Conservation (phyloP, 2,113 vertebrate genomes). For the Ictalurus furcatus region DNA sequence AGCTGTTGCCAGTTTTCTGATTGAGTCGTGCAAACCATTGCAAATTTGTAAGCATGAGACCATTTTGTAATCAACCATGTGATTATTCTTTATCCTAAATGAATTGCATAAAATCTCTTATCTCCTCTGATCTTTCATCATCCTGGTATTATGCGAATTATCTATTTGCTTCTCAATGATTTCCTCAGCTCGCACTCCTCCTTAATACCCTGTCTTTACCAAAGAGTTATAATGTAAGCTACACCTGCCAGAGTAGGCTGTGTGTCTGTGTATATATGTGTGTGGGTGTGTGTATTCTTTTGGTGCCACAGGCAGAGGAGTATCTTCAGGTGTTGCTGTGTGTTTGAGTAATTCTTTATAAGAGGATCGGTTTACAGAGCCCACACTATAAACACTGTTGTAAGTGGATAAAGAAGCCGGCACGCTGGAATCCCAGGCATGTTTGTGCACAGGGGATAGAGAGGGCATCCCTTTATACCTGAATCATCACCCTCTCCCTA, state of each 20-base stretch:
- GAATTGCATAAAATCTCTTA: not conserved
- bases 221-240: not conserved
- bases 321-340: slow-evolving; percentile 47
- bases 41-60: not conserved
- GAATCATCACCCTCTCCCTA: slow-evolving; percentile 37
- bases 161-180: not conserved
- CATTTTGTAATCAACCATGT: not conserved
- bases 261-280: slow-evolving; percentile 21
- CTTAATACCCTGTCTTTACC: not conserved
- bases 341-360: slow-evolving; percentile 54
- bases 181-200: not conserved
- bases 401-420: slow-evolving; percentile 40
- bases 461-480: slow-evolving; percentile 43
- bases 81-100: not conserved
- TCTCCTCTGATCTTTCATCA: not conserved
- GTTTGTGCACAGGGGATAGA: slow-evolving; percentile 41
- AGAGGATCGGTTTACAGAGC: slow-evolving; percentile 50
- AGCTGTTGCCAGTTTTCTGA: not conserved
- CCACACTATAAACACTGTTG: slow-evolving; percentile 46
- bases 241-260: not conserved
- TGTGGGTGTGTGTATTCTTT: slow-evolving; percentile 31
- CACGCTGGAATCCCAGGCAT: slow-evolving; percentile 47
- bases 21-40: not conserved
- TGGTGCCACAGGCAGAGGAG: slow-evolving; percentile 42
- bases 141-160: not conserved